Evolutionary conservation across 2,113 vertebrate genomes (phyloP).

Genomic region (Sceloporus tristichus): DNA sequence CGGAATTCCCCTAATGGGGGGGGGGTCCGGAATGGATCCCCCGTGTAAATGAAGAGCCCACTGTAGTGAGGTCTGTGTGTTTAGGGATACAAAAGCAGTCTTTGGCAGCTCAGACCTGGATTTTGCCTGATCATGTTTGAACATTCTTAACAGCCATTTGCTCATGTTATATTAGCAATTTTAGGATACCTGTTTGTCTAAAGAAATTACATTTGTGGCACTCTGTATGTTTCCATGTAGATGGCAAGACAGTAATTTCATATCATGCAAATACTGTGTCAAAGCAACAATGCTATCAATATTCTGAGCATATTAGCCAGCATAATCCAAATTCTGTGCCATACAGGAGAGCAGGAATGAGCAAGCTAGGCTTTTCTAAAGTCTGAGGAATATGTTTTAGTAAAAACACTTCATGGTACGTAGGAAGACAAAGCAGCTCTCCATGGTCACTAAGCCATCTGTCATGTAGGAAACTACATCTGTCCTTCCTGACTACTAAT

Average conservation of each 20-base stretch:
- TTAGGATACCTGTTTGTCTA: not conserved
- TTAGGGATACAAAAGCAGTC: no score
- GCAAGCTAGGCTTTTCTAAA: conserved; percentile 12
- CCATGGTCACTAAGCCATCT: conserved; percentile 24
- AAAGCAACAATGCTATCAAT: conserved; percentile 8
- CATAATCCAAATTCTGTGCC: conserved; percentile 14
- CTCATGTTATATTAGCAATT: not conserved
- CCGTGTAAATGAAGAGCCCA: no score
- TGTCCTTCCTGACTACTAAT: conserved; percentile 22
- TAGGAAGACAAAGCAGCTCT: conserved; percentile 27
- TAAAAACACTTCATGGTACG: conserved; percentile 27
- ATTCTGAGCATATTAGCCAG: conserved; percentile 1
- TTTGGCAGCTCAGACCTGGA: no score
- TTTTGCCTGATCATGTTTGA: no score
- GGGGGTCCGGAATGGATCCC: no score
- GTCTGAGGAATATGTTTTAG: conserved; percentile 25
- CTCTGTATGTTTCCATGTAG: not conserved
- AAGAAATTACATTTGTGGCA: not conserved
- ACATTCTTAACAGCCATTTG: not conserved
- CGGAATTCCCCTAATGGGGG: no score
- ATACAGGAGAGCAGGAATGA: conserved; percentile 22
- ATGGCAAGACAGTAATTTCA: not conserved
- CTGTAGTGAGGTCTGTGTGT: no score
- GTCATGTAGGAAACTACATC: conserved; percentile 18
- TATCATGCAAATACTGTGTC: not conserved